Evolutionary conservation across 2,113 vertebrate genomes (phyloP).

Genomic region (Catharus bicknelli): DNA sequence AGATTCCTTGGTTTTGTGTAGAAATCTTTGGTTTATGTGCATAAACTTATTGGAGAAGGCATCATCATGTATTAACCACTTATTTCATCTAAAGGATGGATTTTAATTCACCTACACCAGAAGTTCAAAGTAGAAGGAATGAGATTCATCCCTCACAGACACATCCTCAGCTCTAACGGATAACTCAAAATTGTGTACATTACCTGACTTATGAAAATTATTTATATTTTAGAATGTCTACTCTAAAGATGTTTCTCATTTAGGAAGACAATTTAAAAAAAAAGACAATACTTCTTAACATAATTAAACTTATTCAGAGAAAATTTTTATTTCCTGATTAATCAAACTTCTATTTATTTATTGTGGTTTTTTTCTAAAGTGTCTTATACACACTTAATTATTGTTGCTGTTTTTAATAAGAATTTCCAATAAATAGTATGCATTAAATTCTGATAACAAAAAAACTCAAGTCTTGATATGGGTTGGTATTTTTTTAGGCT

Average conservation of each 20-base stretch:
- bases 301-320: background rate
- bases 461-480: background rate
- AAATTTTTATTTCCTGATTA: background rate
- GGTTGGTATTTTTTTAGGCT: rapidly evolving
- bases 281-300: background rate
- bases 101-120: background rate
- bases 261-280: background rate
- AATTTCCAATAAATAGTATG: background rate
- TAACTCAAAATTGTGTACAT: background rate
- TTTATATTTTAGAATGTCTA: background rate
- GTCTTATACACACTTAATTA: background rate
- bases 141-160: background rate
- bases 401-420: background rate
- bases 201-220: background rate
- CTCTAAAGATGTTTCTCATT: background rate
- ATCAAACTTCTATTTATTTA: background rate
- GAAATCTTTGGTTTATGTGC: background rate
- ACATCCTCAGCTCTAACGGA: background rate
- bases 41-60: background rate
- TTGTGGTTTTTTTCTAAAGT: background rate
- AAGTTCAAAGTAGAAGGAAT: background rate
- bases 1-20: too few species aligned
- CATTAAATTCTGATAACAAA: background rate
- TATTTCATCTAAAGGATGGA: background rate
- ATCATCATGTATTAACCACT: background rate